A percentile compares a stretch with the other conserved stretches of the same genome.
These are phyloP conservation scores for Venusia cambrica DNA, from an alignment of 2,888 invertebrate species.

Conservation along the genomic window DNA sequence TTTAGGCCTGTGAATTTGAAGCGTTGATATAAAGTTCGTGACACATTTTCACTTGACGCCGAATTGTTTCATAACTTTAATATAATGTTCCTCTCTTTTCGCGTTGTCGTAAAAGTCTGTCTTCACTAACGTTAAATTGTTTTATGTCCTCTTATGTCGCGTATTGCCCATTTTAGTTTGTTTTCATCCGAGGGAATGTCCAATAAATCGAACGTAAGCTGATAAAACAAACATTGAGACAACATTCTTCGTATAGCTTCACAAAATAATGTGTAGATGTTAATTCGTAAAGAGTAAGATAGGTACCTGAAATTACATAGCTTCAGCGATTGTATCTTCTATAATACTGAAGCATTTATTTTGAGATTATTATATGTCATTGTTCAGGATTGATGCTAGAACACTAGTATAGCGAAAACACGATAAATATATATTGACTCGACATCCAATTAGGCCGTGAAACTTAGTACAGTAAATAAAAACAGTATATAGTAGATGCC, in stretches of 20 bases:
- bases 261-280: too few species aligned
- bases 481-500: too few species aligned
- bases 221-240: constrained; percentile 23
- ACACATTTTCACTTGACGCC: constrained; percentile 30
- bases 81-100: constrained; percentile 27
- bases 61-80: constrained; percentile 29
- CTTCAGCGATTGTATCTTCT: too few species aligned
- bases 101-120: constrained; percentile 50
- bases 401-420: too few species aligned
- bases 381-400: too few species aligned
- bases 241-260: constrained; percentile 10
- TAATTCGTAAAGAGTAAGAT: too few species aligned
- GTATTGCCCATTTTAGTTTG: constrained; percentile 45
- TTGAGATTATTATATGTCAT: too few species aligned
- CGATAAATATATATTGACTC: too few species aligned
- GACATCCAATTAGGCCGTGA: too few species aligned
- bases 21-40: constrained; percentile 27
- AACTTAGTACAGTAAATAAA: too few species aligned
- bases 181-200: constrained; percentile 34
- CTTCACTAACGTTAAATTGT: constrained; percentile 51
- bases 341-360: too few species aligned
- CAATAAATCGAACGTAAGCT: constrained; percentile 28
- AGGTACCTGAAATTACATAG: too few species aligned
- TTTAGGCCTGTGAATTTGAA: constrained; percentile 27
- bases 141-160: constrained; percentile 47